Evolutionary conservation across 2,113 vertebrate species (phyloP).

Genomic region (Ciconia stormi): DNA sequence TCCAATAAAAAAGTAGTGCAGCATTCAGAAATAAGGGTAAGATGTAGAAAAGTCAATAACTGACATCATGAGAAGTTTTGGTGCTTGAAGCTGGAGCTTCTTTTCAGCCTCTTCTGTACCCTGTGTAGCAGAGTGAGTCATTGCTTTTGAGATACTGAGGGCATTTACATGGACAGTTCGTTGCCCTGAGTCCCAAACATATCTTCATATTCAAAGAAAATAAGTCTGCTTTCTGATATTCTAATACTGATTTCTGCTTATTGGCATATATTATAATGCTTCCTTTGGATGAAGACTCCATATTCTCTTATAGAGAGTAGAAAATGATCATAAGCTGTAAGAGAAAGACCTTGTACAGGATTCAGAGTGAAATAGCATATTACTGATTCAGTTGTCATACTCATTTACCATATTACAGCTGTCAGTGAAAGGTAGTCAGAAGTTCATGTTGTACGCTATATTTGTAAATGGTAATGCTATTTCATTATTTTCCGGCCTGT

Average conservation of each 20-base stretch:
- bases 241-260: not conserved
- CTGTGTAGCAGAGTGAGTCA: not conserved
- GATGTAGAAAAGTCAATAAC: not conserved
- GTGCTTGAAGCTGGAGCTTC: not conserved
- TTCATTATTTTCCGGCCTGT: conserved; percentile 19
- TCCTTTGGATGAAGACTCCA: not conserved
- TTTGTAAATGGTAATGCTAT: not conserved
- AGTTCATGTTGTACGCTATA: not conserved
- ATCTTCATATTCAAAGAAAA: not conserved
- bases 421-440: conserved; percentile 1
- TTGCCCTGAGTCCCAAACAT: not conserved
- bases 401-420: conserved; percentile 12
- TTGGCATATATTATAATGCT: not conserved
- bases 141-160: not conserved
- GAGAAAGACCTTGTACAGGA: not conserved
- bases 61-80: not conserved
- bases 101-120: not conserved
- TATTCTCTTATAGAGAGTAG: not conserved
- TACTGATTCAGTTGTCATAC: conserved; percentile 1
- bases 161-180: not conserved
- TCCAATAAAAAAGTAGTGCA: not conserved
- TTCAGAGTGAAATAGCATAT: not conserved
- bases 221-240: not conserved
- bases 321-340: not conserved
- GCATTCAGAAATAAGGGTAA: not conserved